These are phyloP conservation scores for Ploceus nigricollis DNA, from an alignment of 2,113 vertebrate species.

Conservation along the genomic window DNA sequence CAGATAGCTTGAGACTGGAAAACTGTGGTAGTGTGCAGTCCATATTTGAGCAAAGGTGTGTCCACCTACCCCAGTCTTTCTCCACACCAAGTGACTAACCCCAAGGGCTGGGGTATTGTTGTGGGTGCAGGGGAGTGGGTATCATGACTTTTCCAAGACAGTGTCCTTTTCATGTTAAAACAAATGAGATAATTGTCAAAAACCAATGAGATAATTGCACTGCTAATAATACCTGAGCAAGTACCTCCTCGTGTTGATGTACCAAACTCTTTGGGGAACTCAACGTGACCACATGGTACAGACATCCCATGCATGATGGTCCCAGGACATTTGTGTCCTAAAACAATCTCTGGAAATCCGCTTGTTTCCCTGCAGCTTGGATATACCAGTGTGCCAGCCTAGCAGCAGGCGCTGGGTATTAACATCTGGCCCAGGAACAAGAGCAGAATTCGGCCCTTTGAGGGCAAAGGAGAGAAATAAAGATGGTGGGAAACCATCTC, in stretches of 20 bases:
- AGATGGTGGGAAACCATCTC: neutral
- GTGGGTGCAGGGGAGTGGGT: fast-evolving
- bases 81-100: neutral
- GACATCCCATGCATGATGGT: fast-evolving
- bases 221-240: neutral
- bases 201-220: neutral
- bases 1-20: neutral
- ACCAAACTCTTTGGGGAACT: neutral
- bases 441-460: neutral
- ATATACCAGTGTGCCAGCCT: neutral
- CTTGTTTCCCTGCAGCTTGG: neutral
- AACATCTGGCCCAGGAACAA: neutral
- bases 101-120: neutral
- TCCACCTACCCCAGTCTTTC: neutral
- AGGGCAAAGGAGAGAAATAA: neutral
- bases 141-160: neutral
- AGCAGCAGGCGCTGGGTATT: neutral
- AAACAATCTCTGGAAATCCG: neutral
- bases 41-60: neutral
- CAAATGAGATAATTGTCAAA: neutral
- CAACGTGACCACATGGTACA: fast-evolving
- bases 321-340: neutral
- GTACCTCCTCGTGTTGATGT: fast-evolving
- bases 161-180: fast-evolving
- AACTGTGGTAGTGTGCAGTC: neutral